Conservation (phyloP, 2,797 vertebrate genomes). For the Pempheris klunzingeri region DNA sequence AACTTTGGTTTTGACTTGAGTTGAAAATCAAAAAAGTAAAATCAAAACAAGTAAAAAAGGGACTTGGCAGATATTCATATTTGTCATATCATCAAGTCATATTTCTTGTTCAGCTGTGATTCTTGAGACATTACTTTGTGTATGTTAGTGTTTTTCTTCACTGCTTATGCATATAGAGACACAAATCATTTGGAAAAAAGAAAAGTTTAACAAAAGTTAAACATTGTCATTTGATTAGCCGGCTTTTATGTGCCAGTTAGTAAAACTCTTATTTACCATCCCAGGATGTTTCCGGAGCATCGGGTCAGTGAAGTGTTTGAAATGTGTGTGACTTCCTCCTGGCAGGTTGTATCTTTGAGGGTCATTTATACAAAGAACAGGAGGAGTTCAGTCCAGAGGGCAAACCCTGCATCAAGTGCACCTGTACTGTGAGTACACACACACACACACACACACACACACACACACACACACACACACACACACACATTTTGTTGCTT, state of each 20-base stretch:
- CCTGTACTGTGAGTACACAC: constrained; percentile 91
- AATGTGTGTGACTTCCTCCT: background rate
- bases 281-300: too few relatives aligned
- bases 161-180: too few relatives aligned
- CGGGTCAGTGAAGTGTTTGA: background rate
- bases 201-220: too few relatives aligned
- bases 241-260: too few relatives aligned
- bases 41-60: background rate
- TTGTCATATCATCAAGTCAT: too few relatives aligned
- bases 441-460: constrained; percentile 42
- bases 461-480: constrained; percentile 23
- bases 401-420: constrained; percentile 92
- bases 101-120: too few relatives aligned
- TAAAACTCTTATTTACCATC: background rate
- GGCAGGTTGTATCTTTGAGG: constrained; percentile 89
- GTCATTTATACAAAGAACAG: constrained; percentile 92
- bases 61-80: background rate
- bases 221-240: background rate
- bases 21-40: too few relatives aligned
- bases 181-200: background rate
- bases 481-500: background rate
- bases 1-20: background rate
- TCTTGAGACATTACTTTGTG: background rate
- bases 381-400: constrained; percentile 95
- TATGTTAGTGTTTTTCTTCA: too few relatives aligned